phyloP scores from a whole-genome alignment of 2,888 invertebrate genomes.

The Dioctria rufipes region DNA sequence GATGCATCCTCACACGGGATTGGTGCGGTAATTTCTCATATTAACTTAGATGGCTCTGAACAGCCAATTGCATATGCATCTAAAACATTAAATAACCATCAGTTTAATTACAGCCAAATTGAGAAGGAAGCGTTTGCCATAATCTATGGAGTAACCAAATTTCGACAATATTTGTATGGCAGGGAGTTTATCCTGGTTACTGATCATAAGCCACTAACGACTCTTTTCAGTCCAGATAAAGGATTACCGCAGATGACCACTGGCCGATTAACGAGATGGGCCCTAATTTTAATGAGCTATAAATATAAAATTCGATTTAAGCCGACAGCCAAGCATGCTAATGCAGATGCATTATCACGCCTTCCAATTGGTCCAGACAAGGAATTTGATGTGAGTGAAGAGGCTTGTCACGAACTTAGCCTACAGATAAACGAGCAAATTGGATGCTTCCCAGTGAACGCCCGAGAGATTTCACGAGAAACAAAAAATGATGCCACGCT shows the following conservation, averaged over 20 bases:
- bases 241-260: not conserved
- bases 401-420: not conserved
- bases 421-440: too few species aligned
- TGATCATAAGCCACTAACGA: not conserved
- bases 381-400: not conserved
- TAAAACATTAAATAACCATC: not conserved
- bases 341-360: not conserved
- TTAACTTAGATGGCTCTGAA: not conserved
- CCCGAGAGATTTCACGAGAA: slow-evolving; percentile 19
- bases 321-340: not conserved
- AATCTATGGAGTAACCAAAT: not conserved
- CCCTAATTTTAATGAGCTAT: not conserved
- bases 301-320: not conserved
- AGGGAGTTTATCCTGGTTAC: not conserved
- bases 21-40: not conserved
- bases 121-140: slow-evolving; percentile 11
- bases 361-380: not conserved
- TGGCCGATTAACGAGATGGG: not conserved
- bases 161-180: slow-evolving; percentile 11
- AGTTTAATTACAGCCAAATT: slow-evolving; percentile 16
- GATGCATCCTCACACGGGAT: slow-evolving; percentile 5
- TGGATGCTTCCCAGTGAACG: slow-evolving; percentile 2
- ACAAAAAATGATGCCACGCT: slow-evolving; percentile 27
- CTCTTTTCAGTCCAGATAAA: slow-evolving; percentile 3
- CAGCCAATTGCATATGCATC: not conserved